A percentile compares a stretch with the other conserved stretches of the same genome.
phyloP scores from a whole-genome alignment of 2,797 vertebrate genomes.

The Lepidocolaptes lacrymiger region DNA sequence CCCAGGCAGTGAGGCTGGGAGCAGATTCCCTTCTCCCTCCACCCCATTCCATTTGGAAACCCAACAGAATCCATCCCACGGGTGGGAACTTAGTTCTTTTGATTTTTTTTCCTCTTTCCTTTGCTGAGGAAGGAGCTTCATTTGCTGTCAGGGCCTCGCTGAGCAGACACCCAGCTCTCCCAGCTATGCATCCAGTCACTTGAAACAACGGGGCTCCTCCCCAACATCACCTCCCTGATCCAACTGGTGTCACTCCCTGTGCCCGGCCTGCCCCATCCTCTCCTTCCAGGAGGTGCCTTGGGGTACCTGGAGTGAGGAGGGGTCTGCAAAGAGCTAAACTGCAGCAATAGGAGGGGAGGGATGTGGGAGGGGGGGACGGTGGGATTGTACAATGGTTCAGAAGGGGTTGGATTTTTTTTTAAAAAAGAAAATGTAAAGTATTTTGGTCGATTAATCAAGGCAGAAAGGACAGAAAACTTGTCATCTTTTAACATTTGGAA shows the following conservation, averaged over 20 bases:
- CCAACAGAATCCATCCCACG: neutral
- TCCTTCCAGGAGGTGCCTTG: neutral
- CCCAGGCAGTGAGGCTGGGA: neutral
- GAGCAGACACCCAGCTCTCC: neutral
- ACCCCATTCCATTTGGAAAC: neutral
- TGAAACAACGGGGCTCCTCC: neutral
- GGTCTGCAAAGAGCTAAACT: neutral
- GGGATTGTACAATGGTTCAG: neutral
- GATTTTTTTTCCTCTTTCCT: neutral
- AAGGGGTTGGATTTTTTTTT: slow-evolving; percentile 3
- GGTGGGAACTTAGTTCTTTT: neutral
- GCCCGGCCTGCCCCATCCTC: neutral
- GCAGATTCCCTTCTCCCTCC: neutral
- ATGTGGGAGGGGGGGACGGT: neutral
- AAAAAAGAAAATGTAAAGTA: slow-evolving; percentile 50
- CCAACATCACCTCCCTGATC: neutral
- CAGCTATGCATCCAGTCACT: neutral
- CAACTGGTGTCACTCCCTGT: neutral
- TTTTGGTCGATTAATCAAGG: slow-evolving; percentile 63
- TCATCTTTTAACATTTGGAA: slow-evolving; percentile 76
- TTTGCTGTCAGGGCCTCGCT: neutral
- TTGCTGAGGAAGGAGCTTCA: neutral
- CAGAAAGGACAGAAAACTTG: neutral
- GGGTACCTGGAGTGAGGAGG: neutral
- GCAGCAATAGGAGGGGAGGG: neutral